phyloP scores from a whole-genome alignment of 2,113 vertebrate species.

The human (Homo sapiens) region DNA sequence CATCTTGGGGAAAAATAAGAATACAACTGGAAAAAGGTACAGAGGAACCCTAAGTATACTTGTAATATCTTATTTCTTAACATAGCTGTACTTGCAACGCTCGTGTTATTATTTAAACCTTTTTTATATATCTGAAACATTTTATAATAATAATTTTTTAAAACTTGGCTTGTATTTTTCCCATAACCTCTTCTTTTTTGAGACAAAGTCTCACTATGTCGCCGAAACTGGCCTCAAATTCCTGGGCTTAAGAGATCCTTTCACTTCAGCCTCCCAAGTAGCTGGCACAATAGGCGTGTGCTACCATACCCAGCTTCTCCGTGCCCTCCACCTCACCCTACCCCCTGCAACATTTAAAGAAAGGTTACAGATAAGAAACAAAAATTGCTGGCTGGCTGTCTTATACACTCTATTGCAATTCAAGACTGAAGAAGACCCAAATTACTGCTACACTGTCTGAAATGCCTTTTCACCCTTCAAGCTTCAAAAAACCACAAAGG shows the following conservation, averaged over 20 bases:
- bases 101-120: not conserved
- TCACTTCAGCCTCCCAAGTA: not conserved
- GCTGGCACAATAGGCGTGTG: not conserved
- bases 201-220: not conserved
- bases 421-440: not conserved
- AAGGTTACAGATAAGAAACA: not conserved
- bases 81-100: not conserved
- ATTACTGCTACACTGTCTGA: not conserved
- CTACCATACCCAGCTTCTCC: not conserved
- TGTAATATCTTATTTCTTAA: slow-evolving; percentile 7
- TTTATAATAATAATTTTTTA: not conserved
- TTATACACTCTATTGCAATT: not conserved
- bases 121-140: slow-evolving; percentile 10
- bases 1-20: not conserved
- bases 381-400: not conserved
- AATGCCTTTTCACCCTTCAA: not conserved
- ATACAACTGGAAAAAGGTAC: not conserved
- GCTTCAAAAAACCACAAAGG: not conserved
- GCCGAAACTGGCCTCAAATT: not conserved
- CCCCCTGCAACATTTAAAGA: not conserved
- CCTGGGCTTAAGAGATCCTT: not conserved
- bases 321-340: no score
- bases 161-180: not conserved
- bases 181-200: not conserved
- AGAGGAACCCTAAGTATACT: not conserved